Base-by-base conservation (phyloP, 2,797 vertebrate species). In the Cynopterus sphinx region DNA sequence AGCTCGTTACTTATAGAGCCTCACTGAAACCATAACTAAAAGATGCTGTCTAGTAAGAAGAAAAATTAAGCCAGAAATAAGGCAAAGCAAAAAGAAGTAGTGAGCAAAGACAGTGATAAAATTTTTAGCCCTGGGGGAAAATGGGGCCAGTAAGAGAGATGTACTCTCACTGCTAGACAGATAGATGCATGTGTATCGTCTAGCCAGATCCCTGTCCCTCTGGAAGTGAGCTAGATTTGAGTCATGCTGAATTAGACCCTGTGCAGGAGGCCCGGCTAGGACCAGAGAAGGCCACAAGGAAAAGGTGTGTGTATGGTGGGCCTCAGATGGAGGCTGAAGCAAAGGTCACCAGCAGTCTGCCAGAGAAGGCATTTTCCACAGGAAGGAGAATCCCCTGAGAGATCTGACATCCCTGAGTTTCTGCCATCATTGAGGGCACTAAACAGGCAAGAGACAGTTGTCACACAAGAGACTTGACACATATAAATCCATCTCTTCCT, bases 1-100 rank as follows among this genome's bases (percentile, higher is more conserved):
- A 85, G 46, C 7, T 77, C n/a, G 41, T 13, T 71, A 31, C 36
- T 67, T 87, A 5, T 24, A 91, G 21, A 73, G 10, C 24, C 13
- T 83, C 21, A 4, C 41, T 31, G 21, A 57, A 85, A 91, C 1
- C 4, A 61, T 41, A 43, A 86, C 43, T 46, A 31, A 87, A 93
- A 74, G 22, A 53, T 43, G 19, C 24, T 61, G 22, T 63, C 57
- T 73, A 46, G 4, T 67, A 78, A 88, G 43, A n/a, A 70, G 71
- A 81, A 95, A 91, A 88, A 59, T 33, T 78, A 87, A 78, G 41
- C 10, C 16, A 83, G 39, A 67, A 90, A 55, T 67, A 55, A 88
- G 81, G 46, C 26, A 87, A 88, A 88, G 21, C n/a, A 81, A 55
- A 22, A 55, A 94, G 59, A 39, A 85, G 67, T 43, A 21, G 1